Evolutionary conservation across 2,888 invertebrate genomes (phyloP).

Genomic region (Abrostola tripartita): DNA sequence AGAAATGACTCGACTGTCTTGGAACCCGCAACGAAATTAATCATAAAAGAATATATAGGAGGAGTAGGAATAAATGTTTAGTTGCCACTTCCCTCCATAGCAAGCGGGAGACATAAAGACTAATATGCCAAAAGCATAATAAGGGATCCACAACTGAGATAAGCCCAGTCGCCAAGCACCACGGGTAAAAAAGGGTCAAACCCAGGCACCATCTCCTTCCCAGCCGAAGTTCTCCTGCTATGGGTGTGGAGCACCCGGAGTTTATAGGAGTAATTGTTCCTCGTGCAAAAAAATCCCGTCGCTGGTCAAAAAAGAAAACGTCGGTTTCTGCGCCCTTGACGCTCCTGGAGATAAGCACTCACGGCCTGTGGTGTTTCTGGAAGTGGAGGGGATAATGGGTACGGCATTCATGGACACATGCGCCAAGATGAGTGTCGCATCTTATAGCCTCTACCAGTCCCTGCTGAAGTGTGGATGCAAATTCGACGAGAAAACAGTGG

Average conservation of each 20-base stretch:
- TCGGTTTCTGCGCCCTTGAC: constrained; percentile 19
- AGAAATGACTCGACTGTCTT: no score
- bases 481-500: constrained; percentile 2
- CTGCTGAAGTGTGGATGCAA: constrained; percentile 8
- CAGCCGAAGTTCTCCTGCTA: constrained; percentile 37
- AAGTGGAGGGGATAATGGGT: constrained; percentile 8
- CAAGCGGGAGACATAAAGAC: no score
- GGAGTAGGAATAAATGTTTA: no score
- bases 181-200: no score
- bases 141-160: no score
- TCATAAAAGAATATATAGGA: no score
- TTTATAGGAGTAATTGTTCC: constrained; percentile 22
- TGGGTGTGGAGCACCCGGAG: constrained; percentile 40
- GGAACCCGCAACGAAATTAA: no score
- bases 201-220: constrained; percentile 40
- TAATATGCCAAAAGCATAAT: no score
- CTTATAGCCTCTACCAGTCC: constrained; percentile 11
- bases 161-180: no score
- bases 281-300: constrained; percentile 2
- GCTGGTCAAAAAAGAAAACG: constrained; percentile 1
- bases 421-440: constrained; percentile 21
- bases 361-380: constrained; percentile 14
- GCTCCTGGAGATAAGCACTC: not conserved
- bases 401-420: constrained; percentile 17
- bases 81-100: no score